Evolutionary conservation across 2,113 vertebrate species (phyloP), one percentile per base, ranked within the genome.

Genomic region (Megatriorchis doriae): DNA sequence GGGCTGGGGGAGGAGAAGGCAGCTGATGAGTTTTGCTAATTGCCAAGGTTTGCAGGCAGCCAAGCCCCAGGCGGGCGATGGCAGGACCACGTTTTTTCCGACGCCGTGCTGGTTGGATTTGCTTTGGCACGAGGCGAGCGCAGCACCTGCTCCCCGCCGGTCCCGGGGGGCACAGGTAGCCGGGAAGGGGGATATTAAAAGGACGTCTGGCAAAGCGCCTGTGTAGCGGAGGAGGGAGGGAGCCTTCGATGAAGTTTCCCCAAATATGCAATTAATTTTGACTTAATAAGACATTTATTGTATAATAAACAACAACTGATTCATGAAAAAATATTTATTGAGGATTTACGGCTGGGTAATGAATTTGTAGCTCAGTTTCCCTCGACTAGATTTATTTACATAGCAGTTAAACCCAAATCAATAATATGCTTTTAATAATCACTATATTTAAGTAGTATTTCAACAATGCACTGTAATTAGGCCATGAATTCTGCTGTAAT

Each of bases 221-320:
- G 1, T 2, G 45, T 81, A 79, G 78, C 3, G 7, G 32, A 6
- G 52, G 92, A 88, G 40, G 62, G 70, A 95, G 85, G 86, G 87
- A 93, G 66, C 79, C 88, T 92, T 75, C 36, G 2, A 3, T 78
- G 71, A 91, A 96, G 74, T 94, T 95, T 96, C 94, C 90, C 94
- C 95, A 85, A 97, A 97, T 71, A 87, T 4, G 25, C 88, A 93
- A 98, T 98, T 97, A 88, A 97, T 98, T 98, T 96, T 95, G 93
- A 75, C 94, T 96, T 97, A 97, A 97, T 93, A 98, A 95, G 97
- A 97, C 97, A 75, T 93, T 96, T 97, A 97, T 97, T 97, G 95
- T 97, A 96, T 94, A 97, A 97, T 98, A 97, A 98, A 98, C 97
- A 97, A 95, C 95, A 96, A 94, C 97, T 56, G 80, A 96, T 97